These are phyloP conservation scores for Urocynchramus pylzowi DNA, from an alignment of 2,113 vertebrate genomes.

Conservation along the genomic window DNA sequence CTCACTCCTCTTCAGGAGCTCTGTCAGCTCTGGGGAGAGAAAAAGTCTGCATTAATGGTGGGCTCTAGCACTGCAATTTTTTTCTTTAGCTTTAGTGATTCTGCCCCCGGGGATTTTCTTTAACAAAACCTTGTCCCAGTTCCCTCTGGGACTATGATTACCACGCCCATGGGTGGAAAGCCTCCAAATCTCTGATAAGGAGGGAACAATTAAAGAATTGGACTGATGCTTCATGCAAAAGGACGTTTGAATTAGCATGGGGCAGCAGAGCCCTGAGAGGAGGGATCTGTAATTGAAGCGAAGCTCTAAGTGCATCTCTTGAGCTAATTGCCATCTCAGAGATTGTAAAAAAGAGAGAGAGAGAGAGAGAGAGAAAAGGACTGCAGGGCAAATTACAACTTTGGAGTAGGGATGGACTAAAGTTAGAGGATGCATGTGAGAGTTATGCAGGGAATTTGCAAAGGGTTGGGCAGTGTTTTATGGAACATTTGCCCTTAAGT, in stretches of 20 bases:
- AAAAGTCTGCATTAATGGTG: background rate
- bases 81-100: background rate
- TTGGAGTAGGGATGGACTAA: conserved; percentile 21
- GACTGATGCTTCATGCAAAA: conserved; percentile 22
- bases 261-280: background rate
- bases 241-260: conserved; percentile 17
- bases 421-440: conserved; percentile 2
- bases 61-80: background rate
- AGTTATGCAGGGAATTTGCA: conserved; percentile 61
- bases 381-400: conserved; percentile 44
- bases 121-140: background rate
- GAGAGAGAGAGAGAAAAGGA: background rate
- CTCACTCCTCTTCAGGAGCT: background rate
- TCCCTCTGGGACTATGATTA: background rate
- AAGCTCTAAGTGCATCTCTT: conserved; percentile 40
- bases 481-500: conserved; percentile 66
- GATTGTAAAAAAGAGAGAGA: background rate
- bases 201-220: conserved; percentile 45
- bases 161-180: conserved; percentile 42
- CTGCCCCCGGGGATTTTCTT: background rate
- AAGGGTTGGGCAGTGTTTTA: conserved; percentile 44
- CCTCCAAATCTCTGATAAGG: conserved; percentile 25
- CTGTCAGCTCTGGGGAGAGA: background rate
- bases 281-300: conserved; percentile 40
- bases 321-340: conserved; percentile 48